Percentiles rank a stretch among this genome's conserved stretches.
phyloP scores from a whole-genome alignment of 2,113 vertebrate species.

The Trematomus loennbergii region DNA sequence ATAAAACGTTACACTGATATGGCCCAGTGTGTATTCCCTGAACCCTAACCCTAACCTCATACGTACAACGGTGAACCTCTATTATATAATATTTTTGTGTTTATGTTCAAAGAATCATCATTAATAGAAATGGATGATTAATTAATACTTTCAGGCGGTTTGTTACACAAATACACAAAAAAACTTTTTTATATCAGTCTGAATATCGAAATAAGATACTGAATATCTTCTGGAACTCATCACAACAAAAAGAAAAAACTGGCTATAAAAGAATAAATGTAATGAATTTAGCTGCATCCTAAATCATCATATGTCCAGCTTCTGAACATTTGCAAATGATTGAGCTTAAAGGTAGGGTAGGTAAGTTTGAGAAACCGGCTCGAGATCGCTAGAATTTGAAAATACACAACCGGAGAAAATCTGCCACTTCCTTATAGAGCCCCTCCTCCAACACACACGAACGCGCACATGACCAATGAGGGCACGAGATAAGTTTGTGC shows the following conservation, averaged over 20 bases:
- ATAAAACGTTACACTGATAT: conserved; percentile 11
- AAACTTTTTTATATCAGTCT: not conserved
- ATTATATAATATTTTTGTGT: not conserved
- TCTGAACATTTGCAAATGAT: not conserved
- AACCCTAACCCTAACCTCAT: not conserved
- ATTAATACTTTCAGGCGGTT: not conserved
- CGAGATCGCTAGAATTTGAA: too few relatives aligned
- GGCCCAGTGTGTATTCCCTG: not conserved
- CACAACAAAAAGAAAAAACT: not conserved
- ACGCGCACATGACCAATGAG: too few relatives aligned
- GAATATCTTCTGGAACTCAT: not conserved
- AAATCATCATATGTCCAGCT: not conserved
- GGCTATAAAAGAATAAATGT: too few relatives aligned
- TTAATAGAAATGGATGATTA: not conserved
- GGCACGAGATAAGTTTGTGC: too few relatives aligned
- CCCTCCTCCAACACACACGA: too few relatives aligned
- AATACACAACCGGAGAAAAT: too few relatives aligned
- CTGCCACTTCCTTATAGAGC: too few relatives aligned
- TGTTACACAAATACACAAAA: not conserved
- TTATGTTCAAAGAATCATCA: not conserved
- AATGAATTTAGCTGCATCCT: not conserved
- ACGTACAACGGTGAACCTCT: not conserved
- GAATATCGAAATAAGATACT: too few relatives aligned
- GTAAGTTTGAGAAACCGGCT: too few relatives aligned
- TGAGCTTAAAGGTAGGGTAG: too few relatives aligned